Evolutionary conservation across 64 coral and sea anemone species (phyloP).

Genomic region (Montipora sp.): DNA sequence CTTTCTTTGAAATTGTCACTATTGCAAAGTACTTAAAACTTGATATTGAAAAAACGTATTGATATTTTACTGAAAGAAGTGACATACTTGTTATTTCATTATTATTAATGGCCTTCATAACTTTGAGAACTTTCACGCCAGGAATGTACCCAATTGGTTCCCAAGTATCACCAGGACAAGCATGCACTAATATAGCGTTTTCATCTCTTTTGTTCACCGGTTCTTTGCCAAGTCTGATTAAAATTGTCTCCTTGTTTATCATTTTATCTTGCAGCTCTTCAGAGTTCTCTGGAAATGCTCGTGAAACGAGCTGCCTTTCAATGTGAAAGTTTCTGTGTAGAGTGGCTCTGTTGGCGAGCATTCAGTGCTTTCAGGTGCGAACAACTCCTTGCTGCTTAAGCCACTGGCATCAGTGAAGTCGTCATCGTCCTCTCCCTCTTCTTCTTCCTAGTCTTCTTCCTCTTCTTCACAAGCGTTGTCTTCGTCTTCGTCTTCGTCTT

Average conservation of each 20-base stretch:
- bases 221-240: slow-evolving; percentile 31
- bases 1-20: not conserved
- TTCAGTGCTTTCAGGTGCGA: too few relatives aligned
- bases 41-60: not conserved
- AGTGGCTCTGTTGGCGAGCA: not conserved
- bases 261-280: not conserved
- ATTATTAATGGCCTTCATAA: not conserved
- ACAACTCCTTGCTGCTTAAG: too few relatives aligned
- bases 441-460: too few relatives aligned
- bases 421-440: too few relatives aligned
- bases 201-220: slow-evolving; percentile 58
- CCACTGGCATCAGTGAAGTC: too few relatives aligned
- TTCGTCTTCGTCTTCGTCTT: too few relatives aligned
- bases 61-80: not conserved
- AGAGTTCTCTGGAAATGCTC: slow-evolving; percentile 47
- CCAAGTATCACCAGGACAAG: not conserved
- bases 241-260: not conserved
- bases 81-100: not conserved
- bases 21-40: not conserved
- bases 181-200: slow-evolving; percentile 62
- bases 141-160: slow-evolving; percentile 62
- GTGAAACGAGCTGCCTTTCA: slow-evolving; percentile 46
- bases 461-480: too few relatives aligned
- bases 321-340: slow-evolving; percentile 38
- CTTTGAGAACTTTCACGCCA: not conserved